These are phyloP conservation scores for Neogale vison DNA, from an alignment of 2,113 vertebrate genomes.

Conservation along the genomic window DNA sequence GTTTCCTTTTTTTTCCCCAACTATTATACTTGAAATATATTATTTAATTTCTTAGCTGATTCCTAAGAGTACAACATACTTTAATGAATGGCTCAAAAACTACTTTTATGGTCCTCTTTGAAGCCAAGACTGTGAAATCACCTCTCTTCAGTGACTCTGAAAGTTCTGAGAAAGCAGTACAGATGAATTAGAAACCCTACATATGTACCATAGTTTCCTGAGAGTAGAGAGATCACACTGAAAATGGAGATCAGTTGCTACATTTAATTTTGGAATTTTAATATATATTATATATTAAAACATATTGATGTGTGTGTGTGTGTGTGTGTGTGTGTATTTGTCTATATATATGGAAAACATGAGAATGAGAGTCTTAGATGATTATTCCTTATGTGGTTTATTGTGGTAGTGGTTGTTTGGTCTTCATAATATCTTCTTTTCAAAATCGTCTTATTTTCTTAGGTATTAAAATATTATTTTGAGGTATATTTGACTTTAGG, in stretches of 20 bases:
- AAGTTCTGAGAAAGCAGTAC: background rate
- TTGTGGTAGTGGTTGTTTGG: background rate
- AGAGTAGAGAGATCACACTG: background rate
- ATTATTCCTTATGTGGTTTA: background rate
- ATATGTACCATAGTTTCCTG: slow-evolving; percentile 6
- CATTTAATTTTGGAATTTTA: slow-evolving; percentile 30
- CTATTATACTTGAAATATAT: background rate
- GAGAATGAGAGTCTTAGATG: background rate
- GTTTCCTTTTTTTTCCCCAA: background rate
- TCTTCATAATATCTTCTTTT: background rate
- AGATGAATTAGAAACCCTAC: slow-evolving; percentile 9
- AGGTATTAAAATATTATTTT: background rate
- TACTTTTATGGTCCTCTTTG: background rate
- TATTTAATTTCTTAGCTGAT: background rate
- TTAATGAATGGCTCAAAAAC: background rate
- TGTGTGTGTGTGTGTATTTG: background rate
- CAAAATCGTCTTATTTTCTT: background rate
- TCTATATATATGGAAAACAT: background rate
- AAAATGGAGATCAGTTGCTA: background rate
- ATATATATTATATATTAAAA: background rate
- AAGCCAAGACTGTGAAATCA: background rate
- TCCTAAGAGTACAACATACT: background rate
- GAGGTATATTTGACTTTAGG: background rate
- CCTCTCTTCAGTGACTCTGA: background rate
- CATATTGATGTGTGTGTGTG: background rate